Percentiles rank a stretch among this genome's conserved stretches.
phyloP scores from a whole-genome alignment of 2,888 invertebrate genomes.

The Liposcelis brunnea region DNA sequence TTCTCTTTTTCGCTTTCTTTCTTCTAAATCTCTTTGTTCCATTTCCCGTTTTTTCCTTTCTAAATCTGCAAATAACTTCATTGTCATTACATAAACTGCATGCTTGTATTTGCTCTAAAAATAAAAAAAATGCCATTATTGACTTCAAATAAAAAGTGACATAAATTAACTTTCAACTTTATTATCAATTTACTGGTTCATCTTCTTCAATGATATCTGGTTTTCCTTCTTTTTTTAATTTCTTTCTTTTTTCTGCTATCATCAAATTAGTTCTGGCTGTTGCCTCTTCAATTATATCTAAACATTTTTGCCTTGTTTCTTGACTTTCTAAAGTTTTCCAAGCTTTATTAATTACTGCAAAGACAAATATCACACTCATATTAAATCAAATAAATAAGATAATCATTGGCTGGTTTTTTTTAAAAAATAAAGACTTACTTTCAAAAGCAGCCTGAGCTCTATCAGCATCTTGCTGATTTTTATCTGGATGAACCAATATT shows the following conservation, averaged over 20 bases:
- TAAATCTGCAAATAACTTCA: conserved; percentile 94
- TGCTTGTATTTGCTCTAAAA: conserved; percentile 57
- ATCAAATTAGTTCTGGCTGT: conserved; percentile 85
- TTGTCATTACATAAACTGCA: conserved; percentile 94
- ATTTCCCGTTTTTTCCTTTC: conserved; percentile 75
- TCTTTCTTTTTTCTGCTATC: conserved; percentile 87
- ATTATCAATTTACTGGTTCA: conserved; percentile 35
- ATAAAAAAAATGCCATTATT: too few species aligned
- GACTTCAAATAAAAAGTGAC: too few species aligned
- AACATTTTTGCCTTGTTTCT: conserved; percentile 78
- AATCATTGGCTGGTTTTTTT: too few species aligned
- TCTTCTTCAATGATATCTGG: conserved; percentile 68
- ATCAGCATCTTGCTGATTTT: conserved; percentile 91
- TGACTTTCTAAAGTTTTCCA: conserved; percentile 94
- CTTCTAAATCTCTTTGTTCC: conserved; percentile 80
- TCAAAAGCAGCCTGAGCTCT: conserved; percentile 86
- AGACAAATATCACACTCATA: not conserved
- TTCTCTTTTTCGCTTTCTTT: conserved; percentile 83
- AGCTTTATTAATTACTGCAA: conserved; percentile 69
- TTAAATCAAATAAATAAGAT: not conserved
- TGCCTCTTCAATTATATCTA: conserved; percentile 95
- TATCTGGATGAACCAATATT: conserved; percentile 97
- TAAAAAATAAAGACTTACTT: conserved; percentile 26
- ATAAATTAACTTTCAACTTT: too few species aligned
- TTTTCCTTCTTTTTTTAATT: conserved; percentile 81